Conservation (phyloP, 2,113 vertebrate species). For the Mastomys natalensis region DNA sequence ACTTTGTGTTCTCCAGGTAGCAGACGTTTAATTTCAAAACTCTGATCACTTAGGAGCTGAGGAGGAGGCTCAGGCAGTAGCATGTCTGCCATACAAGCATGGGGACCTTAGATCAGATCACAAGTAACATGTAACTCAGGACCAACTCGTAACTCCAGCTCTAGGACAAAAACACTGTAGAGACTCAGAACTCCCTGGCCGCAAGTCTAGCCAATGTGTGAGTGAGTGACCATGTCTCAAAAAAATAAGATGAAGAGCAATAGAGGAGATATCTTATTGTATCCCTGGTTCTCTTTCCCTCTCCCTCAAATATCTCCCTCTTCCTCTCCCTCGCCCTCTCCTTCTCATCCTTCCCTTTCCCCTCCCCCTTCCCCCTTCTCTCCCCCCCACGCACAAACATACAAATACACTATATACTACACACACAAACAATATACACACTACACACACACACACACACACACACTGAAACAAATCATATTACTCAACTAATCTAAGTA, state of each 20-base stretch:
- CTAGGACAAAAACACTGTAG: neutral
- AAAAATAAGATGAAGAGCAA: neutral
- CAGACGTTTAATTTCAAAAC: constrained; percentile 39
- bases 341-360: too few relatives aligned
- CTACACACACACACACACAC: neutral
- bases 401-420: neutral
- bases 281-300: neutral
- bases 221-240: neutral
- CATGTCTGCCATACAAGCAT: neutral
- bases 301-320: too few relatives aligned
- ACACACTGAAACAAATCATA: too few relatives aligned
- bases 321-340: too few relatives aligned
- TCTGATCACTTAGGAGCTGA: neutral
- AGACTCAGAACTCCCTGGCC: neutral
- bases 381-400: too few relatives aligned
- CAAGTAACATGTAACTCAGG: too few relatives aligned
- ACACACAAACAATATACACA: neutral
- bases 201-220: neutral
- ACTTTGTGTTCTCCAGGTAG: constrained; percentile 39
- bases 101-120: neutral
- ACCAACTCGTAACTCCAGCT: neutral
- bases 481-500: too few relatives aligned
- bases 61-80: neutral
- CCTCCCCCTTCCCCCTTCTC: too few relatives aligned
- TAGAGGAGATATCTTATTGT: neutral